Evolutionary conservation across 2,797 vertebrate genomes (phyloP), one percentile per base, ranked within the genome.

Genomic region (Poeciliopsis gracilis): DNA sequence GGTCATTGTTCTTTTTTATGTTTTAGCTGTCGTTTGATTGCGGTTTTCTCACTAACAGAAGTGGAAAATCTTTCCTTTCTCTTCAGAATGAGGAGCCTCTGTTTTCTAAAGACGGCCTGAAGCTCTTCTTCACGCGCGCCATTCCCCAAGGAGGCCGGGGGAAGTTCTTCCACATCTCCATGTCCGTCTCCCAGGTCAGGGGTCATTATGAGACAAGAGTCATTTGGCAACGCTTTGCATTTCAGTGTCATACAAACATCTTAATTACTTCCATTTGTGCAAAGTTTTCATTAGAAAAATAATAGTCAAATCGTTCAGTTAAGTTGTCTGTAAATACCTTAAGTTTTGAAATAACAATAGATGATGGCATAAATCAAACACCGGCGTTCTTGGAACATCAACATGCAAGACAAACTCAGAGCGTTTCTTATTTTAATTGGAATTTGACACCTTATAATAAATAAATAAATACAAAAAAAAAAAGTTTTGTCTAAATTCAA

Each of bases 131-230:
- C 16, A 96, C 97, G 0, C 94, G 97, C 23, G 97, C 98, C 0
- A 96, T 97, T 87, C 97, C 97, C 0, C 98, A 99, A 83, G 97
- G 97, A 38, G 98, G 97, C 3, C 90, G 97, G 0, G 97, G 98
- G 0, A 97, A 98, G 73, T 99, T 99, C 95, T 97, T 97, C 83
- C 98, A 99, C 89, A 97, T 99, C 41, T 95, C 97, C 23, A 97
- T 98, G 97, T 97, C 97, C 0, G 96, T 97, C 0, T 97, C 98
- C 45, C 97, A 98, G 97, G 98, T 99, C 47, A 30, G 15, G 20
- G 0, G 16, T 30, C 1, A 3, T 46, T 41, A 0, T 20, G 16
- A 46, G 51, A 57, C 55, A 28, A 2, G 55, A 53, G 7, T 10
- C 10, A 28, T 28, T 59, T 59, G 55, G n/a, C 10, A 59, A 59